Conservation (phyloP, 2,888 invertebrate species). For the Torymus auratus region DNA sequence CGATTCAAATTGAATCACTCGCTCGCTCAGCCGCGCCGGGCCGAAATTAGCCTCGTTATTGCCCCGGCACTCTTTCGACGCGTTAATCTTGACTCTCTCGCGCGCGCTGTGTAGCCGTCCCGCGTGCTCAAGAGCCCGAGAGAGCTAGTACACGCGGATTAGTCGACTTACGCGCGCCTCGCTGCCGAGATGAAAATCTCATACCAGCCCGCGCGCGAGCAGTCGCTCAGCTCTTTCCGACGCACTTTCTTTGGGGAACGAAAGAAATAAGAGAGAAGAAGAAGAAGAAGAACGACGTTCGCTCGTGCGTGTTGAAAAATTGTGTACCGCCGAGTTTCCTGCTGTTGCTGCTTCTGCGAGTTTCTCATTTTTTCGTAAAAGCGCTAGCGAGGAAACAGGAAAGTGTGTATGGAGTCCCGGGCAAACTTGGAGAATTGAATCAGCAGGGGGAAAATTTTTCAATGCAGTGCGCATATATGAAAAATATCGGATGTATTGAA, state of each 20-base stretch:
- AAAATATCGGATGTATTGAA: constrained; percentile 3
- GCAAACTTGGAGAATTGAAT: constrained; percentile 19
- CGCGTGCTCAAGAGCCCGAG: neutral
- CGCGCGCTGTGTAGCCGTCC: neutral
- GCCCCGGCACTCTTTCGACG: constrained; percentile 35
- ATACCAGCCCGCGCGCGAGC: too few relatives aligned
- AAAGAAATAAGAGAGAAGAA: neutral
- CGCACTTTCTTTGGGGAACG: neutral
- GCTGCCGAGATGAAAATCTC: too few relatives aligned
- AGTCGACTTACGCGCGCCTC: neutral
- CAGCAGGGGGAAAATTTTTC: constrained; percentile 2
- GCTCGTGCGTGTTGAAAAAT: neutral
- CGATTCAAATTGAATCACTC: constrained; percentile 54
- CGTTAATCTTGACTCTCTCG: constrained; percentile 21
- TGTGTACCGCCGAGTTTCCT: neutral
- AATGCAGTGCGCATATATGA: neutral
- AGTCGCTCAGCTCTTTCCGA: too few relatives aligned
- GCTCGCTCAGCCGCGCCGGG: constrained; percentile 28
- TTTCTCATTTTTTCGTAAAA: neutral
- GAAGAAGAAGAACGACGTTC: neutral
- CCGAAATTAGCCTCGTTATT: constrained; percentile 46
- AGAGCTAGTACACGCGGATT: neutral
- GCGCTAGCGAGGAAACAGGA: too few relatives aligned
- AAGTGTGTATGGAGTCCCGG: too few relatives aligned
- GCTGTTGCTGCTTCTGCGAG: neutral